Conservation (phyloP, 2,113 vertebrate genomes). For the Motacilla alba region DNA sequence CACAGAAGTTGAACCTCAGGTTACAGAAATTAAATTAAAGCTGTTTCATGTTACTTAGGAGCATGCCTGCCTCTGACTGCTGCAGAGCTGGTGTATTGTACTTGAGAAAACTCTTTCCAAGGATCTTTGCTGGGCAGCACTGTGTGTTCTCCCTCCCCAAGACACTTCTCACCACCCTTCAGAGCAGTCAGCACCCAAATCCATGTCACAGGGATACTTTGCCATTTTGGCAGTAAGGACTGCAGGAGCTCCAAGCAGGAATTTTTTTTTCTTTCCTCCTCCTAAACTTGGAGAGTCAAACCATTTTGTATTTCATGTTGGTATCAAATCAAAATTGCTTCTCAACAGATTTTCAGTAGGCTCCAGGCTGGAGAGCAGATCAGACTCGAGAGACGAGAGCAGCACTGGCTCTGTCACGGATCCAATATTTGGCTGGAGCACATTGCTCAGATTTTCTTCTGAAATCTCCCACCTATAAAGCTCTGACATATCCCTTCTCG, state of each 20-base stretch:
- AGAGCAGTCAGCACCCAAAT: background rate
- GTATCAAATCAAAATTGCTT: slow-evolving; percentile 41
- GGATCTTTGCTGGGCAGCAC: background rate
- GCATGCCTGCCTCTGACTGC: background rate
- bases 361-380: slow-evolving; percentile 50
- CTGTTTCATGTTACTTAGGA: background rate
- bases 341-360: slow-evolving; percentile 62
- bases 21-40: background rate
- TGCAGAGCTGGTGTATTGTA: background rate
- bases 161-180: background rate
- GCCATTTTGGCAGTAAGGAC: slow-evolving; percentile 11
- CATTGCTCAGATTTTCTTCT: slow-evolving; percentile 36
- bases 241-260: background rate
- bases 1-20: background rate
- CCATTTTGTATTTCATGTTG: slow-evolving; percentile 38
- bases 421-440: slow-evolving; percentile 50
- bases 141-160: background rate
- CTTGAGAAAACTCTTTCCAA: background rate
- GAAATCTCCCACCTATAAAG: slow-evolving; percentile 40
- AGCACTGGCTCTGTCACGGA: slow-evolving; percentile 23
- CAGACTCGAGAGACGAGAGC: slow-evolving; percentile 59
- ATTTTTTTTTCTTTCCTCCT: background rate
- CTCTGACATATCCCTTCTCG: background rate
- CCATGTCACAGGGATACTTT: background rate
- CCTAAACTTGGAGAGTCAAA: slow-evolving; percentile 34